Base-by-base conservation (phyloP, 2,797 vertebrate genomes). In the Pseudomugil gertrudae region DNA sequence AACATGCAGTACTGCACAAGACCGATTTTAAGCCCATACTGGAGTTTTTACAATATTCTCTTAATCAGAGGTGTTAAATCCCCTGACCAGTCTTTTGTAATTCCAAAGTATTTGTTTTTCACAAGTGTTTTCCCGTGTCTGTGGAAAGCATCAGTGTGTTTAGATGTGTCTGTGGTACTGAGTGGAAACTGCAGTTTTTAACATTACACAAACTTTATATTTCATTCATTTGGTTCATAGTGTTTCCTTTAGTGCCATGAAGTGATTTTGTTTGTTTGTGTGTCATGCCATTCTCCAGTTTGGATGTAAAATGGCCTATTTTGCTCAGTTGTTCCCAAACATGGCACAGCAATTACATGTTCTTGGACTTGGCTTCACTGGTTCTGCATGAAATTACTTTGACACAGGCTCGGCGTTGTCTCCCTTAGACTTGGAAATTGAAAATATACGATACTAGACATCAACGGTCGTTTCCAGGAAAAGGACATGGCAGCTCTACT, bases 381-480 rank as follows among this genome's bases (percentile, higher is more conserved):
- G 14, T 27, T 6, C 19, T 43, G 30, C 36, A 40, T 66, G 15
- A 72, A 74, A 72, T 60, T 43, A 36, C 36, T 70, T 13, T 59
- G 66, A 71, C 57, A 58, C 54, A 29, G 35, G 30, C 36, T 50
- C 55, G 2, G 1, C 51, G 32, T 55, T 58, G 43, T 73, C 50
- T 54, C 32, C 9, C 59, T 65, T 52, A 43, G 36, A 35, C 33
- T 45, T 36, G 40, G 33, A 33, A 58, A 70, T 58, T 57, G 3
- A 69, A 67, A 53, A 13, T 19, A 11, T 36, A 21, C 24, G 5
- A 8, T 5, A 40, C 23, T 48, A 59, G 24, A 36, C 56, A 38
- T 60, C 8, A 66, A 2, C 57, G 56, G 52, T 33, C 23, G 54
- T 5, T 66, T 58, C 11, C 55, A 62, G 51, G 26, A 24, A 50